Base-by-base conservation (phyloP, 2,797 vertebrate genomes). In the Apogon hyalosoma region DNA sequence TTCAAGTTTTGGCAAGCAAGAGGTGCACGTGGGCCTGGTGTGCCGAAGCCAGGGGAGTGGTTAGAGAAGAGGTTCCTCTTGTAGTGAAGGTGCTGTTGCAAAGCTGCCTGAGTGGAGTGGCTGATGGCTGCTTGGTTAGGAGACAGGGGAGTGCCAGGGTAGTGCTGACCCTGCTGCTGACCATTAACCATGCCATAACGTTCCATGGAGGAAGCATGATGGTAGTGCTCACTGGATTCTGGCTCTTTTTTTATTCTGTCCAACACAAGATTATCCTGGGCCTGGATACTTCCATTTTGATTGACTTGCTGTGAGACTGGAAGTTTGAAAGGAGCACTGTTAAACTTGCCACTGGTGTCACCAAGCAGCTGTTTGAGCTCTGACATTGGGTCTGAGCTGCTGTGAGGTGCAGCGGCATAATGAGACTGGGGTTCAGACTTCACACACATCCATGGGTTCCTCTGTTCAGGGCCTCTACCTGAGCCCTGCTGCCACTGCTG, bases 41-140 rank as follows among this genome's bases (percentile, higher is more conserved):
- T 51, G 79, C 82, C 84, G 19, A 81, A 90, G 56, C 87, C 79
- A 52, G 90, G 50, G 0, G 86, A 90, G 62, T 86, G 94, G 92
- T 53, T 95, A 80, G 92, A 87, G 79, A 99, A 99, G 73, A 99
- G 97, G 87, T 95, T 97, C 71, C 97, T 95, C 82, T 96, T 97
- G 90, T 98, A 95, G 79, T 97, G 96, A 85, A 99, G 97, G 87
- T 98, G 97, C 73, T 98, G 96, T 87, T 99, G 97, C 72, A 99
- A 92, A 66, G 96, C 97, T 69, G 95, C 94, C 94, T 99, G 97
- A 63, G 97, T 95, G 87, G 94, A 96, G 90, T 96, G 94, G 79
- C 95, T 96, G 72, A 96, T 91, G 69, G 90, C 84, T 66, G 90
- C 80, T 80, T 90, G 89, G 59, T 86, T 82, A 60, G 92, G 89